Percentiles rank a stretch among this genome's conserved stretches.
phyloP scores from a whole-genome alignment of 2,888 invertebrate species.

The Trachelus stipa region DNA sequence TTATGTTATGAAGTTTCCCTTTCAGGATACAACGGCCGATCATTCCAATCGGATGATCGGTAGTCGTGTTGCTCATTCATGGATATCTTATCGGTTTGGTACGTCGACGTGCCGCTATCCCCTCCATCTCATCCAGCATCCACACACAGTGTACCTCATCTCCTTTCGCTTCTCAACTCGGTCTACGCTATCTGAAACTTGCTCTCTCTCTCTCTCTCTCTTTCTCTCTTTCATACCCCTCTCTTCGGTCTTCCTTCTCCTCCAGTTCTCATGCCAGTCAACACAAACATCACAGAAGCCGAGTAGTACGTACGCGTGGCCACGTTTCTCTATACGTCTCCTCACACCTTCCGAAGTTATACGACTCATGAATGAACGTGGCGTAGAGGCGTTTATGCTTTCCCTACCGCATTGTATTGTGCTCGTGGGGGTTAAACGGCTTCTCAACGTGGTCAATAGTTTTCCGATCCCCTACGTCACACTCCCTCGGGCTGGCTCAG shows the following conservation, averaged over 20 bases:
- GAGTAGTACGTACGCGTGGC: conserved; percentile 20
- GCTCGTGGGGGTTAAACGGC: conserved; percentile 52
- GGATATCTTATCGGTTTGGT: conserved; percentile 49
- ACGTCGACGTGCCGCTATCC: conserved; percentile 30
- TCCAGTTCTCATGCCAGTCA: conserved; percentile 5
- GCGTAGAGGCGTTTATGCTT: conserved; percentile 53
- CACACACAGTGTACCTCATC: background rate
- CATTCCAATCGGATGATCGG: conserved; percentile 48
- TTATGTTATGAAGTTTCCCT: conserved; percentile 47
- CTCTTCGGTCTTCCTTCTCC: conserved; percentile 9
- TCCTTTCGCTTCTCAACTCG: background rate
- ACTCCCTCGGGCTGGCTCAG: conserved; percentile 19
- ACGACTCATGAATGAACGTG: conserved; percentile 54
- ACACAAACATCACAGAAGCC: background rate
- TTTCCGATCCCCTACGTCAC: conserved; percentile 48
- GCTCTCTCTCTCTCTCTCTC: conserved; percentile 18
- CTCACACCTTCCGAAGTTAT: conserved; percentile 45
- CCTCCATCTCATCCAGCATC: background rate
- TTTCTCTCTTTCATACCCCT: conserved; percentile 8
- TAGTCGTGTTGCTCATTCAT: conserved; percentile 40
- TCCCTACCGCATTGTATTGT: conserved; percentile 44
- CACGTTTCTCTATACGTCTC: conserved; percentile 29
- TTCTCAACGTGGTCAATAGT: conserved; percentile 59
- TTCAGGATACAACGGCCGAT: conserved; percentile 43
- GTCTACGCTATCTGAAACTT: background rate